Conservation (phyloP, 2,113 vertebrate genomes). For the Myotis brandtii region DNA sequence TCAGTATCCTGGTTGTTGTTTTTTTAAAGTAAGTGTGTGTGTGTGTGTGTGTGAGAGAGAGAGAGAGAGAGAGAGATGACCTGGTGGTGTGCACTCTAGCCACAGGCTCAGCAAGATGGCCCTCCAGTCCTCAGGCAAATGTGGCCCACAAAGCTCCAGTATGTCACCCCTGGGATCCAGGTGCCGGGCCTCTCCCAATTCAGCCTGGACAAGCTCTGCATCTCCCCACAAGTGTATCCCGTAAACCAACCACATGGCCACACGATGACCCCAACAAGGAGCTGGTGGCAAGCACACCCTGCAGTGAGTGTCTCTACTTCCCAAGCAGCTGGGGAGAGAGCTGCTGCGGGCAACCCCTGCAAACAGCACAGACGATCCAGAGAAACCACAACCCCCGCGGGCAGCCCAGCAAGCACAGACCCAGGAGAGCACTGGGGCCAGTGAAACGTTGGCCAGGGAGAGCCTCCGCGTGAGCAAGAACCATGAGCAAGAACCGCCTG, state of each 20-base stretch:
- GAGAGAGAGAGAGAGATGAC: too few species aligned
- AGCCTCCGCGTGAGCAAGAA: neutral
- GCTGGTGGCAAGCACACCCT: neutral
- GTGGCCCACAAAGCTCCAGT: neutral
- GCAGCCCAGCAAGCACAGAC: neutral
- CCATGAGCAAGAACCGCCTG: neutral
- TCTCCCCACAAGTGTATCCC: constrained; percentile 52
- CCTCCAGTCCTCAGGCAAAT: neutral
- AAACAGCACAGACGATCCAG: neutral
- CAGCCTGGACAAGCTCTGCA: constrained; percentile 55
- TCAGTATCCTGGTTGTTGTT: neutral
- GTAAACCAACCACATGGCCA: constrained; percentile 54
- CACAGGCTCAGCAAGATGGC: neutral
- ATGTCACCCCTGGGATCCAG: constrained; percentile 28
- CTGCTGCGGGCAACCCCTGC: neutral
- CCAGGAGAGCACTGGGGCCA: neutral
- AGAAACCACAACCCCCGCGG: constrained; percentile 44
- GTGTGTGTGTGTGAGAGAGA: too few species aligned
- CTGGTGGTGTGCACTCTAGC: neutral
- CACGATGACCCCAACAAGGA: constrained; percentile 58
- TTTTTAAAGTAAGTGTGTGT: neutral
- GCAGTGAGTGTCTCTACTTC: neutral
- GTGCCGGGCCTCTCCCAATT: constrained; percentile 69
- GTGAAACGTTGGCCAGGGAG: neutral
- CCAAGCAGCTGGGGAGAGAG: neutral